A percentile compares a stretch with the other conserved stretches of the same genome.
These are phyloP conservation scores for Zaprionus bogoriensis DNA, from an alignment of 2,888 invertebrate species.

Conservation along the genomic window DNA sequence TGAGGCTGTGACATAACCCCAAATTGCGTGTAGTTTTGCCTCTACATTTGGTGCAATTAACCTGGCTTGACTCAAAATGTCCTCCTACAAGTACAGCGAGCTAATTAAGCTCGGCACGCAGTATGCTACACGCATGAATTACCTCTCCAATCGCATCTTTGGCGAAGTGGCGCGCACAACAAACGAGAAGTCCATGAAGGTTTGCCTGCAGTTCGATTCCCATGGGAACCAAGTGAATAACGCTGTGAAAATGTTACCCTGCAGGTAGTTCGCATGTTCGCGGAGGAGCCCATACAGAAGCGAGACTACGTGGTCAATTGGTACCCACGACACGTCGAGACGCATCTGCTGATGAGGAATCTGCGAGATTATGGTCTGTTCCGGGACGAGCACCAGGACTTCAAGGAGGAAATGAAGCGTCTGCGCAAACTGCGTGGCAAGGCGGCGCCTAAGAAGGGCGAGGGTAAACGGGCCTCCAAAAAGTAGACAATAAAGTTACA, in stretches of 20 bases:
- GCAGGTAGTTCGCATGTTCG: slow-evolving; percentile 87
- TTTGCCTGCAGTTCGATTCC: too few relatives aligned
- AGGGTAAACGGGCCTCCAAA: slow-evolving; percentile 82
- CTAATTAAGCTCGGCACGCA: slow-evolving; percentile 88
- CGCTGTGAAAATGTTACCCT: not conserved
- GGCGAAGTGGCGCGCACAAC: slow-evolving; percentile 92
- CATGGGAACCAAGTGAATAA: too few relatives aligned
- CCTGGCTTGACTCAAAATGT: slow-evolving; percentile 82
- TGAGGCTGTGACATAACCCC: slow-evolving; percentile 58
- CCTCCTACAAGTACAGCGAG: slow-evolving; percentile 86
- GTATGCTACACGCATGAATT: slow-evolving; percentile 93
- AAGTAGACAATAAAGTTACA: slow-evolving; percentile 64
- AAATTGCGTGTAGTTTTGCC: slow-evolving; percentile 7
- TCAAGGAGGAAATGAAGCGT: slow-evolving; percentile 92
- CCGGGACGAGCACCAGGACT: slow-evolving; percentile 94
- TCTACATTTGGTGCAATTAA: not conserved
- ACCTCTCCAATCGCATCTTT: slow-evolving; percentile 93
- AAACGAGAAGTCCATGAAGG: slow-evolving; percentile 89
- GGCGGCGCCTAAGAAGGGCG: slow-evolving; percentile 84
- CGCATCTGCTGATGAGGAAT: slow-evolving; percentile 87
- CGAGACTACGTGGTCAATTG: slow-evolving; percentile 89
- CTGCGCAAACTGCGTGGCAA: slow-evolving; percentile 91
- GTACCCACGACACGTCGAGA: slow-evolving; percentile 93
- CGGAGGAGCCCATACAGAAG: slow-evolving; percentile 89
- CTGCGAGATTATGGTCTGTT: slow-evolving; percentile 91